These are phyloP conservation scores for Apaloderma vittatum DNA, from an alignment of 2,113 vertebrate genomes.

Conservation along the genomic window DNA sequence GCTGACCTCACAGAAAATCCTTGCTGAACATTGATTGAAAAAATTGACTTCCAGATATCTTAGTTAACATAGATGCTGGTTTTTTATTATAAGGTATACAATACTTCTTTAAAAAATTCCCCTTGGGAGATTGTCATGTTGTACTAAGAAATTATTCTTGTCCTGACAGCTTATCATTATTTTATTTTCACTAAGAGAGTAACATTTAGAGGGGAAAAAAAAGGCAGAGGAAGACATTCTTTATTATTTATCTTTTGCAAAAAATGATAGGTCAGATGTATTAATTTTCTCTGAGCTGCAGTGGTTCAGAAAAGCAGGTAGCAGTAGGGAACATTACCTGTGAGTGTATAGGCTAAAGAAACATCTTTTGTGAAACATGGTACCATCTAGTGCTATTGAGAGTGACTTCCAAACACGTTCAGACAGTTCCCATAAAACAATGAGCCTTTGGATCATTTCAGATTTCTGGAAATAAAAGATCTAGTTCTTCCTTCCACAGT, in stretches of 20 bases:
- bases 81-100: background rate
- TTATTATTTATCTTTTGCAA: background rate
- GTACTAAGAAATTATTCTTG: background rate
- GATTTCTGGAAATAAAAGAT: background rate
- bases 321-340: rapidly evolving
- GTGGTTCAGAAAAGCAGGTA: background rate
- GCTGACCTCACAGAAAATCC: background rate
- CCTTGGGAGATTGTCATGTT: background rate
- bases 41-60: background rate
- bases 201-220: background rate
- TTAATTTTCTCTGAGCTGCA: background rate
- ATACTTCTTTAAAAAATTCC: background rate
- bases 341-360: background rate
- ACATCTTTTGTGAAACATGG: background rate
- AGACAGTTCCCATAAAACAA: background rate
- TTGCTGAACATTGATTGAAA: background rate
- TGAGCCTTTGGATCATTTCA: background rate
- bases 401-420: background rate
- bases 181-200: background rate
- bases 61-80: background rate
- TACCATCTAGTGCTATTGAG: background rate
- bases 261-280: background rate
- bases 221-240: background rate
- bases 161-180: background rate
- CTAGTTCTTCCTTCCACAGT: background rate